Evolutionary conservation across 2,113 vertebrate species (phyloP).

Genomic region (Poicephalus gulielmi): DNA sequence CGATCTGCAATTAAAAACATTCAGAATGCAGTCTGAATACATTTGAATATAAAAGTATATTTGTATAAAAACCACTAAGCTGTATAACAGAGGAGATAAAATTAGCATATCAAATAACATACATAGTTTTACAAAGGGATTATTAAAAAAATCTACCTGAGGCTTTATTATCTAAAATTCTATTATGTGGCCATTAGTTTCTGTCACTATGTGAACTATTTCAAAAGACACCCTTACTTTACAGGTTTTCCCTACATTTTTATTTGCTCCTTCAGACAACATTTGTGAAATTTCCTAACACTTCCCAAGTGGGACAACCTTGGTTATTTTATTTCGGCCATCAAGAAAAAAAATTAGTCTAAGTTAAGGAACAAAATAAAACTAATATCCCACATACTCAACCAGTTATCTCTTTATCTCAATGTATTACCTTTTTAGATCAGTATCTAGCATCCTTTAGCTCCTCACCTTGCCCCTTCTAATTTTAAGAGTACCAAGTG

Average conservation of each 20-base stretch:
- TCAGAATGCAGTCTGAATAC: not conserved
- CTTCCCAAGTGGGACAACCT: not conserved
- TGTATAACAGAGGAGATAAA: not conserved
- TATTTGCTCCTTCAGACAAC: not conserved
- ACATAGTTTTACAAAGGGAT: not conserved
- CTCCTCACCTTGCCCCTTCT: not conserved
- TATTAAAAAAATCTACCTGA: not conserved
- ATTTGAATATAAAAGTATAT: slow-evolving; percentile 25
- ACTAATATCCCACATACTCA: not conserved
- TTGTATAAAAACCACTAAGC: not conserved
- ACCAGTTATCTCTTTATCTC: not conserved
- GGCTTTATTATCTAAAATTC: not conserved
- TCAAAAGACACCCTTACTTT: not conserved
- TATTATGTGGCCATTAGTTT: not conserved
- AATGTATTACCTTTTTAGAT: not conserved
- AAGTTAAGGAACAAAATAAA: not conserved
- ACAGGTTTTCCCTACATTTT: not conserved
- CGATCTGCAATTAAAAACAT: slow-evolving; percentile 85
- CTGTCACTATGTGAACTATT: not conserved
- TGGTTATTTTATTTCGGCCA: not conserved
- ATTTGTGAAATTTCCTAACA: not conserved
- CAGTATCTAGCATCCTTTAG: not conserved
- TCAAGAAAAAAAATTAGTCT: not conserved
- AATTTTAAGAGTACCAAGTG: not conserved
- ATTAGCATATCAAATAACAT: not conserved